Evolutionary conservation across 2,797 vertebrate species (phyloP).

Genomic region (Scolopax bukidnonensis): DNA sequence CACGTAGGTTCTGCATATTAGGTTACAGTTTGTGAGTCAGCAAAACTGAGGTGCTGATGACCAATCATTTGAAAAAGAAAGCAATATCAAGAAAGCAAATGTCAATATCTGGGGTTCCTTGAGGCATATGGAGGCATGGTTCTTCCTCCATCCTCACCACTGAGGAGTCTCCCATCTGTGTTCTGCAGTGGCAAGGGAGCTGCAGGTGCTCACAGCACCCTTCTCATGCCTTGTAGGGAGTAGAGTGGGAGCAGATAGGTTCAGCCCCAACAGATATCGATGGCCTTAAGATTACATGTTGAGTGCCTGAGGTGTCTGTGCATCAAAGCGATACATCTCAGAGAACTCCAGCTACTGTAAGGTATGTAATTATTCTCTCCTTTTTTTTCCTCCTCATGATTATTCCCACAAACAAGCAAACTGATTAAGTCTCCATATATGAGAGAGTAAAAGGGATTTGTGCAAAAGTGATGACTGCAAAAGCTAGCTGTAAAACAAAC

Average conservation of each 20-base stretch:
- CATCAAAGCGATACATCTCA: neutral
- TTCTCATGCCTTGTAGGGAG: neutral
- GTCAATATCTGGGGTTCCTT: neutral
- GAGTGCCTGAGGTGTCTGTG: constrained; percentile 20
- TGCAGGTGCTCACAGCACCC: neutral
- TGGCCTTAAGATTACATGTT: neutral
- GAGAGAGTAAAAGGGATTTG: neutral
- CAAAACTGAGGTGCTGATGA: constrained; percentile 39
- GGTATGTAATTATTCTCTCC: constrained; percentile 12
- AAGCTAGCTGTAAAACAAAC: neutral
- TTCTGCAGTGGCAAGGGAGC: neutral
- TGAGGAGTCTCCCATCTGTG: neutral
- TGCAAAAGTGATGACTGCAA: neutral
- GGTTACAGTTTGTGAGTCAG: constrained; percentile 66
- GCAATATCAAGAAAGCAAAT: neutral
- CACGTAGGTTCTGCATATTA: constrained; percentile 24
- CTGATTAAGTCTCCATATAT: neutral
- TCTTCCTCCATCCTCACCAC: neutral
- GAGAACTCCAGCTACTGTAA: neutral
- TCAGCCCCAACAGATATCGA: neutral
- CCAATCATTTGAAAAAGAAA: constrained; percentile 1
- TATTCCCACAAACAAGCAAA: neutral
- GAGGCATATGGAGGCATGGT: neutral
- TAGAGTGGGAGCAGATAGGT: neutral
- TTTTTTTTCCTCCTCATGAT: neutral